These are phyloP conservation scores for Megamerina dolium DNA, from an alignment of 2,888 invertebrate genomes.

Conservation along the genomic window DNA sequence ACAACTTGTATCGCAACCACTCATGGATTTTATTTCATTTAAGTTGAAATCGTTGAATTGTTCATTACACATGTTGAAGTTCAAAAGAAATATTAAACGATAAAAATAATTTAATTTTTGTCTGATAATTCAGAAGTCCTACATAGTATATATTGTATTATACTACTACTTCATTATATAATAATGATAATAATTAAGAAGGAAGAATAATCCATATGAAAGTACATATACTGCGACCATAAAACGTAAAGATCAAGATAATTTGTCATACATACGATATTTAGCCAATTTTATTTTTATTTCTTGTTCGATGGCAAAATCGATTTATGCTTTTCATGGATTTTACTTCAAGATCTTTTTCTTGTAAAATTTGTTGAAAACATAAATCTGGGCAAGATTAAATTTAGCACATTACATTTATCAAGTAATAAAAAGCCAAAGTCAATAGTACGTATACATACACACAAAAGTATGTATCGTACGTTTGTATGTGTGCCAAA, in stretches of 20 bases:
- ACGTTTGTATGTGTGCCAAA: too few species aligned
- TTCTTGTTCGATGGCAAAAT: too few species aligned
- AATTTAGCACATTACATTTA: too few species aligned
- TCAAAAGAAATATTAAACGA: slow-evolving; percentile 17
- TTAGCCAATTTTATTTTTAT: too few species aligned
- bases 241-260: too few species aligned
- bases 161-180: slow-evolving; percentile 30
- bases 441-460: too few species aligned
- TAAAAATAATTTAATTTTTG: slow-evolving; percentile 7
- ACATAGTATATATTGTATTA: slow-evolving; percentile 26
- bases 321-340: too few species aligned
- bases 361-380: slow-evolving; percentile 1
- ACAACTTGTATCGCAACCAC: slow-evolving; percentile 19
- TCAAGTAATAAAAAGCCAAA: too few species aligned
- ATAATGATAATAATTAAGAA: slow-evolving; percentile 19
- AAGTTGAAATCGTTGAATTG: slow-evolving; percentile 48
- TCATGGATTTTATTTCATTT: slow-evolving; percentile 31
- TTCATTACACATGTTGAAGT: slow-evolving; percentile 39
- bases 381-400: slow-evolving; percentile 20
- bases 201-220: not conserved
- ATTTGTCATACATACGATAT: too few species aligned
- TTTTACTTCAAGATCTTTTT: not conserved
- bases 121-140: slow-evolving; percentile 19
- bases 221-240: not conserved
- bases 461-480: too few species aligned